phyloP scores from a whole-genome alignment of 2,888 invertebrate species.

The Sicus ferrugineus region DNA sequence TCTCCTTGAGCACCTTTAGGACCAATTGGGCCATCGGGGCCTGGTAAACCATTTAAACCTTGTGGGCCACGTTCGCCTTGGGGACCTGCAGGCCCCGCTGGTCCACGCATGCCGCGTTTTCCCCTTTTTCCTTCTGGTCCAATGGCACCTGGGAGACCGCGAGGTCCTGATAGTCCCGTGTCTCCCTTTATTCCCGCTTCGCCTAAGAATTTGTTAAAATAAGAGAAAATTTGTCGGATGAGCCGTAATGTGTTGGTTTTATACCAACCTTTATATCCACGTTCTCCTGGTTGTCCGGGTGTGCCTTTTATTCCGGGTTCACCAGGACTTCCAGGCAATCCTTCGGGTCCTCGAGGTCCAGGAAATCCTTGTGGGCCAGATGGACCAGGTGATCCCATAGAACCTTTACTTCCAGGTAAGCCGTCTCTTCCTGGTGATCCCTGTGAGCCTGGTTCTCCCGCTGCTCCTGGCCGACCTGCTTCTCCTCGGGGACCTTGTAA shows the following conservation, averaged over 20 bases:
- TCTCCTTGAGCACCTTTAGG: conserved; percentile 80
- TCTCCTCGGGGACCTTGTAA: conserved; percentile 84
- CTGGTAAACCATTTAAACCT: conserved; percentile 67
- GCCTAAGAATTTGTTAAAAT: conserved; percentile 59
- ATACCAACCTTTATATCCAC: conserved; percentile 73
- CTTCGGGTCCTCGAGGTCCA: conserved; percentile 80
- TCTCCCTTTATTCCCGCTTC: conserved; percentile 81
- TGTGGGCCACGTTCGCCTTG: conserved; percentile 70
- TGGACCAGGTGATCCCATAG: conserved; percentile 75
- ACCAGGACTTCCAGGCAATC: conserved; percentile 77
- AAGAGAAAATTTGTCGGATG: background rate
- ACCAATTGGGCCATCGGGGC: conserved; percentile 80
- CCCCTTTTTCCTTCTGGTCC: conserved; percentile 84
- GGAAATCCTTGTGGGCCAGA: conserved; percentile 84
- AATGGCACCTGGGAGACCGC: conserved; percentile 77
- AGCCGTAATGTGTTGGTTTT: background rate
- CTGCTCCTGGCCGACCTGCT: conserved; percentile 78
- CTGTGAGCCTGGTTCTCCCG: conserved; percentile 78
- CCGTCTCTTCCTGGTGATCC: conserved; percentile 85
- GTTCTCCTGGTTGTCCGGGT: conserved; percentile 78
- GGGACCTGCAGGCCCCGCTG: conserved; percentile 76
- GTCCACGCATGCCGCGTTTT: conserved; percentile 80
- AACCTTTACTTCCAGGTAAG: conserved; percentile 81
- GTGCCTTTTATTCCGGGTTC: conserved; percentile 79
- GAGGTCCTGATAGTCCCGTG: conserved; percentile 74